Evolutionary conservation across 2,888 invertebrate species (phyloP).

Genomic region (Kryphioiulus occultus): DNA sequence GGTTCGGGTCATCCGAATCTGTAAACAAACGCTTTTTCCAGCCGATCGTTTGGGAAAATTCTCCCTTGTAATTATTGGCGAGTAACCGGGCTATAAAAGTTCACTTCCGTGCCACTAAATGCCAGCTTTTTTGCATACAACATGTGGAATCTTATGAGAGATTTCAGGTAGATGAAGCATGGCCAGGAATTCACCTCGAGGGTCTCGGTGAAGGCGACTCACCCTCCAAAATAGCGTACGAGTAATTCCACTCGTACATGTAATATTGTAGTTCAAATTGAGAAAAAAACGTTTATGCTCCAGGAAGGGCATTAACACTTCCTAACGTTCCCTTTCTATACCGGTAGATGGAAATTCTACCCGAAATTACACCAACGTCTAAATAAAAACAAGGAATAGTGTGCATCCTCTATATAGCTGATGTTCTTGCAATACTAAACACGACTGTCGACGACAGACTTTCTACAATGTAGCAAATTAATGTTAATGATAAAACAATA

Average conservation of each 20-base stretch:
- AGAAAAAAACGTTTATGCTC: not conserved
- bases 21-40: not conserved
- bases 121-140: not conserved
- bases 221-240: not conserved
- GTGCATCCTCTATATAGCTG: not conserved
- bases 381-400: not conserved
- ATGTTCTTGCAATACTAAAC: not conserved
- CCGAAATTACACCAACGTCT: not conserved
- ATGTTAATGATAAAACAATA: not conserved
- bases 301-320: conserved; percentile 39
- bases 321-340: not conserved
- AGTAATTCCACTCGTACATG: not conserved
- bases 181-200: not conserved
- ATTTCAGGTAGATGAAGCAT: not conserved
- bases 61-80: not conserved
- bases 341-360: conserved; percentile 17
- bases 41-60: not conserved
- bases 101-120: conserved; percentile 4
- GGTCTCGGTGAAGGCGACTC: not conserved
- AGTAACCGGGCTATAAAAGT: not conserved
- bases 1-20: not conserved
- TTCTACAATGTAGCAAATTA: not conserved
- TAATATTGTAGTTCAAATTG: not conserved
- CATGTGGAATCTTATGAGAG: not conserved
- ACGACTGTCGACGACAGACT: not conserved